Percentiles rank a stretch among this genome's conserved stretches.
phyloP scores from a whole-genome alignment of 1,140 invertebrate genomes.

The Ridgeia piscesae region DNA sequence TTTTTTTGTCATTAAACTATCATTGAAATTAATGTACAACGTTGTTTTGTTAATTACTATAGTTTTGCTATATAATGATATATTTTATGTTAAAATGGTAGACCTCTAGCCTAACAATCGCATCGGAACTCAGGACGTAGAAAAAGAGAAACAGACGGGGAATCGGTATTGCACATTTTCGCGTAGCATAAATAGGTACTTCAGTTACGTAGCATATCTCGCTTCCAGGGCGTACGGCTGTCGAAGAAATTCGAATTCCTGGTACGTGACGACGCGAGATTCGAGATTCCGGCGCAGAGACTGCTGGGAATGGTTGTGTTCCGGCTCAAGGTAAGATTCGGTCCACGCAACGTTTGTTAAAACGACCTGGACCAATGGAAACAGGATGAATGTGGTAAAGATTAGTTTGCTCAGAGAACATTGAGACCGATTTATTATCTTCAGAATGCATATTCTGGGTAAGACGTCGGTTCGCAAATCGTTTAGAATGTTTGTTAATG shows the following conservation, averaged over 20 bases:
- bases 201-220: not conserved
- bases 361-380: not conserved
- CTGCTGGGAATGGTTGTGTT: slow-evolving; percentile 56
- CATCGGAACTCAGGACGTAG: too few relatives aligned
- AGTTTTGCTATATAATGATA: too few relatives aligned
- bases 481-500: too few relatives aligned
- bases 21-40: too few relatives aligned
- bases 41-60: too few relatives aligned
- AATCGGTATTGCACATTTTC: not conserved
- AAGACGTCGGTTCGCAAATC: too few relatives aligned
- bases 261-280: slow-evolving; percentile 46
- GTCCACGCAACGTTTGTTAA: not conserved
- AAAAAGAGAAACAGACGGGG: too few relatives aligned
- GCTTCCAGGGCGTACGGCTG: slow-evolving; percentile 47
- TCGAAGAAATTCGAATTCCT: slow-evolving; percentile 52
- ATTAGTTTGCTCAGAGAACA: not conserved
- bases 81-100: too few relatives aligned
- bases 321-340: slow-evolving; percentile 45
- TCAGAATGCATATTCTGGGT: too few relatives aligned
- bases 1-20: too few relatives aligned
- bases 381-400: not conserved
- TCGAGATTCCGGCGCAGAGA: slow-evolving; percentile 53
- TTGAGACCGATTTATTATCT: not conserved
- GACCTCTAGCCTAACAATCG: too few relatives aligned
- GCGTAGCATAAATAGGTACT: not conserved